These are phyloP conservation scores for Callionymus lyra DNA, from an alignment of 2,113 vertebrate genomes.

Conservation along the genomic window DNA sequence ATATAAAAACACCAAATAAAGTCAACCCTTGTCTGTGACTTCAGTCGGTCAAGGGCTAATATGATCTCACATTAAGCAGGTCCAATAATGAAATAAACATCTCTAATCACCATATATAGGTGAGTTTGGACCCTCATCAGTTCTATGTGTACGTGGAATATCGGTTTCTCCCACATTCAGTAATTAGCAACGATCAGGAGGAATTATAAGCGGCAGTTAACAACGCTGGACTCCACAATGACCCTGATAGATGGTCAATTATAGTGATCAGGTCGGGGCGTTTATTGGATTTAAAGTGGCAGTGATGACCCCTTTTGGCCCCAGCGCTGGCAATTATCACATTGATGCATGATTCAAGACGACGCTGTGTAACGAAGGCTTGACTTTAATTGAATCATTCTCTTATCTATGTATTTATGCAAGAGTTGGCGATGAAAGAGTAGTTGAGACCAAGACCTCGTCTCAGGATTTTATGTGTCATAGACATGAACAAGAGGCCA, in stretches of 20 bases:
- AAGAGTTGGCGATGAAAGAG: conserved; percentile 55
- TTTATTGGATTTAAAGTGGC: conserved; percentile 70
- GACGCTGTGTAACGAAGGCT: conserved; percentile 57
- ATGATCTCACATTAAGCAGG: not conserved
- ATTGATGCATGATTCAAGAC: conserved; percentile 68
- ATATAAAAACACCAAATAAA: too few relatives aligned
- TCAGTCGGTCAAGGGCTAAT: not conserved
- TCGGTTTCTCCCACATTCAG: conserved; percentile 59
- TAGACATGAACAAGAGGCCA: too few relatives aligned
- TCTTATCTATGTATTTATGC: conserved; percentile 68
- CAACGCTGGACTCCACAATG: conserved; percentile 62
- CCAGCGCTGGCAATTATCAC: conserved; percentile 64
- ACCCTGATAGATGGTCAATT: conserved; percentile 75
- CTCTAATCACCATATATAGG: too few relatives aligned
- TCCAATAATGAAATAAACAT: not conserved
- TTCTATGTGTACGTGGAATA: conserved; percentile 35
- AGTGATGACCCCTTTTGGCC: conserved; percentile 64
- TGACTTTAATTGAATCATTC: conserved; percentile 66
- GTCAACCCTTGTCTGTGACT: too few relatives aligned
- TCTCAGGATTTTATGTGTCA: too few relatives aligned
- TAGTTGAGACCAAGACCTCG: conserved; percentile 35
- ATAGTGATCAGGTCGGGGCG: conserved; percentile 66
- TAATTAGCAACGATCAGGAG: conserved; percentile 71
- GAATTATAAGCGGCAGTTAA: conserved; percentile 67
- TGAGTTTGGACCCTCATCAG: conserved; percentile 16